phyloP scores from a whole-genome alignment of 2,888 invertebrate species.

The Lamellibrachia columna region DNA sequence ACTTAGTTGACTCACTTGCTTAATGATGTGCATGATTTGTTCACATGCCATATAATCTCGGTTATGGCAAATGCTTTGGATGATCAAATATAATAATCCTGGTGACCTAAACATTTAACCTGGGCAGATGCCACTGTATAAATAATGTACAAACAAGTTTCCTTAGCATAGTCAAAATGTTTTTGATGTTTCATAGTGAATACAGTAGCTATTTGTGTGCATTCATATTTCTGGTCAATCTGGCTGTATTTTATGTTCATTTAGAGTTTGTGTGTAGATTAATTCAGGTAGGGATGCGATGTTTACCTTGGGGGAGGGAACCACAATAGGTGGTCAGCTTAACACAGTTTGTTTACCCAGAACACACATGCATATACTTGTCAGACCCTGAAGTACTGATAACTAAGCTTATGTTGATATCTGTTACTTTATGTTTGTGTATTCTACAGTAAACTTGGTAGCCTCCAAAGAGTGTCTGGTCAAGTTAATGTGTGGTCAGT shows the following conservation, averaged over 20 bases:
- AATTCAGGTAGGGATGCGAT: not conserved
- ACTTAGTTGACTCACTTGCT: not conserved
- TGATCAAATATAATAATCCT: not conserved
- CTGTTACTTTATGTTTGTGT: not conserved
- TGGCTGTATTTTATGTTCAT: not conserved
- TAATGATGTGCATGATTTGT: not conserved
- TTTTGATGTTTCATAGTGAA: not conserved
- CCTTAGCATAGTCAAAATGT: not conserved
- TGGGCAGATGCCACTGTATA: not conserved
- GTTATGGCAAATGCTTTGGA: not conserved
- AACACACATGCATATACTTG: not conserved
- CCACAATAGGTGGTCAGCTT: not conserved
- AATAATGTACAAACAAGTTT: not conserved
- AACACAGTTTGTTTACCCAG: not conserved
- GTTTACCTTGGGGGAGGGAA: not conserved
- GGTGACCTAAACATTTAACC: not conserved
- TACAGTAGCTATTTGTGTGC: not conserved
- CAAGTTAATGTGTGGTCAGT: not conserved
- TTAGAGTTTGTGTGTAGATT: not conserved
- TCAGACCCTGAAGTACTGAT: not conserved
- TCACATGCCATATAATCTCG: not conserved
- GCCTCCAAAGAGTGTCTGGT: not conserved
- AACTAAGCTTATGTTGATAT: not conserved
- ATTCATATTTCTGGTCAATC: not conserved
- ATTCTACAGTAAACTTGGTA: not conserved